Base-by-base conservation (phyloP, 2,113 vertebrate species). In the Arothron firmamentum region DNA sequence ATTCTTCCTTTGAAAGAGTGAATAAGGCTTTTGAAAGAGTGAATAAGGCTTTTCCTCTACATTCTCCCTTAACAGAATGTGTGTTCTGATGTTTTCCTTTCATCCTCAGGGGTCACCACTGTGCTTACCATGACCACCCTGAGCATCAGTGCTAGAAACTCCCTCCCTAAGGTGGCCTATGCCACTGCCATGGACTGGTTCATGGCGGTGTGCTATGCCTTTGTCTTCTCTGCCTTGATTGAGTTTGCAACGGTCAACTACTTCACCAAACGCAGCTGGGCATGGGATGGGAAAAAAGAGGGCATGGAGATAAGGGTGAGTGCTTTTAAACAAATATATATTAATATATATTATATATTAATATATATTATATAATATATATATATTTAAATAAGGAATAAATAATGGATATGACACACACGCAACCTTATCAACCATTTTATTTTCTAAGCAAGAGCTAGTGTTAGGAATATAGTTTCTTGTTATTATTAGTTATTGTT, bases 151-250 rank as follows among this genome's bases (percentile, higher is more conserved):
- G 97, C 97, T 82, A 93, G 97, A 90, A 98, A 99, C 90, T 99
- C 97, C 11, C 91, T 99, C 66, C 96, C 97, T 76, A 99, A 99
- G 83, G 97, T 99, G 88, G 97, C 97, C 55, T 99, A 99, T 6
- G 97, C 96, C 85, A 99, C 97, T 17, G 97, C 97, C 88, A 98
- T 99, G 97, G 97, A 99, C 91, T 99, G 97, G 97, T 99, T 99
- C 92, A 99, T 99, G 93, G 97, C 97, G 7, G 97, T 99, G 85
- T 99, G 96, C 92, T 99, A 99, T 75, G 95, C 97, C 86, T 99
- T 99, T 83, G 97, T 99, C 85, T 99, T 99, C 93, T 99, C 97
- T 78, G 97, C 97, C 59, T 93, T 99, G 90, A 99, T 99, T 56
- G 97, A 99, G 79, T 99, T 99, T 80, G 97, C 97, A 61, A 98